phyloP scores from a whole-genome alignment of 2,888 invertebrate genomes.

The Nemoura dubitans region DNA sequence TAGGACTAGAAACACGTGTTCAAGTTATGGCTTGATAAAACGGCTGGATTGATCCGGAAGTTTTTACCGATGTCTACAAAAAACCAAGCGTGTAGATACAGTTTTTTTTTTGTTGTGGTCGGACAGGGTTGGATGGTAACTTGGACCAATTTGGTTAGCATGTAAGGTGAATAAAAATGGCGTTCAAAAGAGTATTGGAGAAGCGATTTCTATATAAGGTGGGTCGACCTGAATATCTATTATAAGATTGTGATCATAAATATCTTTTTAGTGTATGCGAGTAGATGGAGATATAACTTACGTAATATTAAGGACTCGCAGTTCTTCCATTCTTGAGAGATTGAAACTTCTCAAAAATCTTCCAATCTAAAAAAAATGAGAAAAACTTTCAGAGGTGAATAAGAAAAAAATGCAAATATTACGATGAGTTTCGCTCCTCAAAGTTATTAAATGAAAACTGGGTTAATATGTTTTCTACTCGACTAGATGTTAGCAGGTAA shows the following conservation, averaged over 20 bases:
- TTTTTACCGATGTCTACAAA: neutral
- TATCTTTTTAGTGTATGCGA: neutral
- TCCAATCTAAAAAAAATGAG: conserved; percentile 67
- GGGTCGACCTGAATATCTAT: conserved; percentile 17
- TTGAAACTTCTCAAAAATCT: conserved; percentile 72
- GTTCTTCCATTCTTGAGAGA: conserved; percentile 70
- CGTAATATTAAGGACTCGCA: conserved; percentile 75
- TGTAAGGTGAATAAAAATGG: neutral
- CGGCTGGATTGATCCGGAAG: neutral
- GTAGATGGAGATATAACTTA: conserved; percentile 60
- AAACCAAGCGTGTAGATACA: neutral
- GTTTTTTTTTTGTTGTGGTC: no score
- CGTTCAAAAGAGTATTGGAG: neutral
- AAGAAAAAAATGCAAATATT: conserved; percentile 41
- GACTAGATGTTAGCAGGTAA: conserved; percentile 38
- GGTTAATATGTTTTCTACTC: conserved; percentile 40
- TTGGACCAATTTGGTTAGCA: no score
- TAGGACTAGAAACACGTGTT: neutral
- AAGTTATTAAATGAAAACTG: conserved; percentile 33
- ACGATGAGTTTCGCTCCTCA: conserved; percentile 36
- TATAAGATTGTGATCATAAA: conserved; percentile 17
- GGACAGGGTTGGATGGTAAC: no score
- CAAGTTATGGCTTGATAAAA: neutral
- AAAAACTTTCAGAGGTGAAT: conserved; percentile 37
- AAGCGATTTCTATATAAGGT: neutral